These are phyloP conservation scores for Syritta pipiens DNA, from an alignment of 2,888 invertebrate species.

Conservation along the genomic window DNA sequence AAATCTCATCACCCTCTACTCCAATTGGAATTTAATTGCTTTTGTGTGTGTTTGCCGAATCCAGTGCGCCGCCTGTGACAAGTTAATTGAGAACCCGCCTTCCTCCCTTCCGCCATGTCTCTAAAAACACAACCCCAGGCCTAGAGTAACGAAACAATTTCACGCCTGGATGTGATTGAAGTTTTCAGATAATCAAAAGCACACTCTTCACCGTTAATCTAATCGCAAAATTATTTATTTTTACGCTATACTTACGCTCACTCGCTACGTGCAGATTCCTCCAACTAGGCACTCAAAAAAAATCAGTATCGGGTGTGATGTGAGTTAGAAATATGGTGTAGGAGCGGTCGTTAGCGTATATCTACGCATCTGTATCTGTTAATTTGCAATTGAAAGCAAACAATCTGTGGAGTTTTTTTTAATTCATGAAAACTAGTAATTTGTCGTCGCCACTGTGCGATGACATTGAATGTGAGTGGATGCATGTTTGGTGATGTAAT, in stretches of 20 bases:
- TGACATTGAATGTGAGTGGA: slow-evolving; percentile 31
- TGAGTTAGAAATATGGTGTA: too few relatives aligned
- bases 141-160: neutral
- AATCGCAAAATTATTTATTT: neutral
- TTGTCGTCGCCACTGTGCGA: neutral
- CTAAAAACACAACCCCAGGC: too few relatives aligned
- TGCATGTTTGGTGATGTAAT: slow-evolving; percentile 11
- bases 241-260: neutral
- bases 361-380: slow-evolving; percentile 3
- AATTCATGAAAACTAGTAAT: slow-evolving; percentile 9
- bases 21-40: slow-evolving; percentile 8
- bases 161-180: too few relatives aligned
- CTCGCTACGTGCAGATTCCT: too few relatives aligned
- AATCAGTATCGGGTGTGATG: too few relatives aligned
- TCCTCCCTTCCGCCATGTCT: too few relatives aligned
- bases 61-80: neutral
- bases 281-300: too few relatives aligned
- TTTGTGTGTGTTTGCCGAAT: too few relatives aligned
- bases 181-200: too few relatives aligned
- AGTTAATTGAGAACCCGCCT: neutral
- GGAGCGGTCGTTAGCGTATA: too few relatives aligned
- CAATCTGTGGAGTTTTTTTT: too few relatives aligned
- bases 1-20: neutral
- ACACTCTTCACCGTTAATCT: neutral
- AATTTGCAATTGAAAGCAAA: neutral